Evolutionary conservation across 1,140 invertebrate genomes (phyloP), one percentile per base, ranked within the genome.

Genomic region (Gonatopus flavifemur): DNA sequence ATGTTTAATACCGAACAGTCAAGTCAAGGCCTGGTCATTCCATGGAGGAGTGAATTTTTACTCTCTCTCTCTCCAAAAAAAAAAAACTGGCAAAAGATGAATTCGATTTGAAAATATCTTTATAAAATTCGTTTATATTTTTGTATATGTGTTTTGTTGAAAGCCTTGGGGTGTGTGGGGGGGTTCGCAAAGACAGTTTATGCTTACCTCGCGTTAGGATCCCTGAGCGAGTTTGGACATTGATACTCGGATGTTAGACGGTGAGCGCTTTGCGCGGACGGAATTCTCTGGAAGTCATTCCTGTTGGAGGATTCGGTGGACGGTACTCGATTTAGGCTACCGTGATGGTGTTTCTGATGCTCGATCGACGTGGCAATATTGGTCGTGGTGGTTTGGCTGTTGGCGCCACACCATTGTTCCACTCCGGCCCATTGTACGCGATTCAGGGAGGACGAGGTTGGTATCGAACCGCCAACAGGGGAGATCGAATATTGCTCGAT

Each of bases 181-280:
- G 15, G 12, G 30, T 25, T 35, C 40, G 69, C 73, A 74, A 75
- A 74, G 72, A 74, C 74, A 71, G 49, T 74, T 73, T 69, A 75
- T 66, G 71, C 73, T 76, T 72, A 78, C 76, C 76, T 78, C 65
- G 66, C 67, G 55, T 64, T 67, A 49, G 60, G 66, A 50, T 74
- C 70, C 57, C 70, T 64, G 43, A 70, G 50, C 33, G 64, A 57
- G 56, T 70, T 64, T 31, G 73, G 67, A 40, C 65, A 74, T 60
- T 77, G 73, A 62, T 74, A 76, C 44, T 76, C 73, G 59, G 72
- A 74, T 49, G 52, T 66, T 49, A 52, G 38, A 46, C 53, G 48
- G 45, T 55, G 50, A 30, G 37, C 32, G 54, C 53, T 60, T 44
- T 61, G 58, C 21, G 49, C 70, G 74, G 76, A 77, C 74, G 76